Percentiles rank a stretch among this genome's conserved stretches.
phyloP scores from a whole-genome alignment of 2,888 invertebrate genomes.

The Platycheirus albimanus region DNA sequence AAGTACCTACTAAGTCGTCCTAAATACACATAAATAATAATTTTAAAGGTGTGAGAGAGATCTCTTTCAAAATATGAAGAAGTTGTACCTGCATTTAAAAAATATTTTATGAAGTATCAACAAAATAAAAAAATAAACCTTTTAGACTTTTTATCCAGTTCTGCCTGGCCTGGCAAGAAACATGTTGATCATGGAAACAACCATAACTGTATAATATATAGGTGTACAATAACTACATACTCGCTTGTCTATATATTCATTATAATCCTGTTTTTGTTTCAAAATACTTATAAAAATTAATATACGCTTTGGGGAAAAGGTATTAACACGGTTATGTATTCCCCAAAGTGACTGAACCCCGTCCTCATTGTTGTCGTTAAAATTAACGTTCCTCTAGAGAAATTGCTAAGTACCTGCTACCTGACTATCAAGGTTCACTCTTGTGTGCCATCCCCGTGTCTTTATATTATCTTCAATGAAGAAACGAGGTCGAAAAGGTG shows the following conservation, averaged over 20 bases:
- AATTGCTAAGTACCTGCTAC: conserved; percentile 74
- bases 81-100: no score
- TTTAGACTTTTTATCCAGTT: no score
- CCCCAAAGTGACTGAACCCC: conserved; percentile 64
- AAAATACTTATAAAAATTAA: conserved; percentile 33
- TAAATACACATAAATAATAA: no score
- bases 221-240: no score
- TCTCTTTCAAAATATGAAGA: no score
- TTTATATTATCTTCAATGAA: conserved; percentile 57
- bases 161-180: no score
- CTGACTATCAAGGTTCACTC: conserved; percentile 72
- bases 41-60: no score
- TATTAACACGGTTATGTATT: conserved; percentile 38
- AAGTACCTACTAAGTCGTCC: no score
- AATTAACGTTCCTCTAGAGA: conserved; percentile 74
- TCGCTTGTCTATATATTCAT: conserved; percentile 44
- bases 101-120: no score
- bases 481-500: conserved; percentile 74
- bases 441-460: conserved; percentile 64
- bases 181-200: conserved; percentile 15
- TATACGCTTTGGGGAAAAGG: conserved; percentile 31
- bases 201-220: no score
- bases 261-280: conserved; percentile 26
- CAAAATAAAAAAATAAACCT: no score
- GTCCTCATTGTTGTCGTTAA: conserved; percentile 72